Percentiles rank a stretch among this genome's conserved stretches.
These are phyloP conservation scores for Porites australiensis DNA, from an alignment of 64 coral and sea anemone species.

Conservation along the genomic window DNA sequence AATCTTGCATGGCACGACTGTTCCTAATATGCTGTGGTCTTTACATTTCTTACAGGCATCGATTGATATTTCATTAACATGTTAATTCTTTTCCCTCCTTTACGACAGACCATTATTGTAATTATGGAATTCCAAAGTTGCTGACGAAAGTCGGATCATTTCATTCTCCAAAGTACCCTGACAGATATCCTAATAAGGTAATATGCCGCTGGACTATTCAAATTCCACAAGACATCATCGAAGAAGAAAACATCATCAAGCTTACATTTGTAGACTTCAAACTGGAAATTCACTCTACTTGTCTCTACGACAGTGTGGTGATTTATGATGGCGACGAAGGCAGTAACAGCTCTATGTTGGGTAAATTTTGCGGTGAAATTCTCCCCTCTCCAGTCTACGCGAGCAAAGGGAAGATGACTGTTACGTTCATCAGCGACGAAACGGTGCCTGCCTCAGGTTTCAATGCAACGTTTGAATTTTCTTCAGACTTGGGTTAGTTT, in stretches of 20 bases:
- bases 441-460: not conserved
- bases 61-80: no score
- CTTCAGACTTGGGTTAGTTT: not conserved
- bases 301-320: not conserved
- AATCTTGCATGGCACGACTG: no score
- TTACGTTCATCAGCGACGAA: not conserved
- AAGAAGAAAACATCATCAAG: not conserved
- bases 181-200: not conserved
- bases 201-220: not conserved
- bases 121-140: not conserved
- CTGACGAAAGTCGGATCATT: not conserved
- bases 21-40: no score
- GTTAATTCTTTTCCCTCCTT: no score
- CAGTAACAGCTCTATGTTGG: not conserved
- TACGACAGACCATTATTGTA: no score
- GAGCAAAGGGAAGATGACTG: not conserved
- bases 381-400: not conserved
- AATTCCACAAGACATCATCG: not conserved
- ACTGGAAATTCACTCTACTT: not conserved
- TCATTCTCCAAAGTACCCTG: not conserved
- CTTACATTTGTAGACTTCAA: not conserved
- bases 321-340: not conserved
- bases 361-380: not conserved
- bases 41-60: no score
- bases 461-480: conserved; percentile 12